Conservation (phyloP, 1,140 invertebrate genomes). For the Brevipalpus yothersi region DNA sequence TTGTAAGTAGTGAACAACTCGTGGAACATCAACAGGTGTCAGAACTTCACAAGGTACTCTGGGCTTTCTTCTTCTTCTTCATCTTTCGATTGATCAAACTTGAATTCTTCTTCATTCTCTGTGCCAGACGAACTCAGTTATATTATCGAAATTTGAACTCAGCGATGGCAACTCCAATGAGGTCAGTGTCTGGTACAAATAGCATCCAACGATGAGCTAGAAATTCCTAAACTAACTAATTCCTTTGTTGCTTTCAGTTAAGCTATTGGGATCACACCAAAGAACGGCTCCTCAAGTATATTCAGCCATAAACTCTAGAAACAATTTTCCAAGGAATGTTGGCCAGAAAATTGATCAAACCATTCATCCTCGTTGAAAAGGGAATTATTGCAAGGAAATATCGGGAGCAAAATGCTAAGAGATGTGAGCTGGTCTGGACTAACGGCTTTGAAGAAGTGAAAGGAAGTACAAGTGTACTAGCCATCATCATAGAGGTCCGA, state of each 20-base stretch:
- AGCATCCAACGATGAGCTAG: not conserved
- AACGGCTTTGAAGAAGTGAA: constrained; percentile 45
- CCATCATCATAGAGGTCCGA: constrained; percentile 15
- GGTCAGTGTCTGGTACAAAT: not conserved
- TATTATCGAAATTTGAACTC: constrained; percentile 6
- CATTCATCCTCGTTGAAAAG: not conserved
- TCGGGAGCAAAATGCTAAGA: constrained; percentile 75
- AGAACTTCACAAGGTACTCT: constrained; percentile 54
- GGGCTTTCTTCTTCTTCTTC: too few relatives aligned
- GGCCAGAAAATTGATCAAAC: not conserved
- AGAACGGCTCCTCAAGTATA: constrained; percentile 78
- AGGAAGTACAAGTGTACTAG: constrained; percentile 3
- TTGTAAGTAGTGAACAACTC: constrained; percentile 63
- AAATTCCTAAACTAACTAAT: too few relatives aligned
- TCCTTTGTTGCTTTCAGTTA: not conserved
- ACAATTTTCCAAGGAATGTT: constrained; percentile 23
- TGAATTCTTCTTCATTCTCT: constrained; percentile 3
- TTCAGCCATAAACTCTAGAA: constrained; percentile 50
- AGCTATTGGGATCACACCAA: constrained; percentile 78
- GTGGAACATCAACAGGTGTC: constrained; percentile 76
- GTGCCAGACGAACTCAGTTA: constrained; percentile 1
- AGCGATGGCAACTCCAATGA: not conserved
- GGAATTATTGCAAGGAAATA: constrained; percentile 26
- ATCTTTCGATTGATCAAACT: not conserved
- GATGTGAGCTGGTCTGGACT: constrained; percentile 97